Conservation (phyloP, 1,140 invertebrate species). For the Manduca sexta region DNA sequence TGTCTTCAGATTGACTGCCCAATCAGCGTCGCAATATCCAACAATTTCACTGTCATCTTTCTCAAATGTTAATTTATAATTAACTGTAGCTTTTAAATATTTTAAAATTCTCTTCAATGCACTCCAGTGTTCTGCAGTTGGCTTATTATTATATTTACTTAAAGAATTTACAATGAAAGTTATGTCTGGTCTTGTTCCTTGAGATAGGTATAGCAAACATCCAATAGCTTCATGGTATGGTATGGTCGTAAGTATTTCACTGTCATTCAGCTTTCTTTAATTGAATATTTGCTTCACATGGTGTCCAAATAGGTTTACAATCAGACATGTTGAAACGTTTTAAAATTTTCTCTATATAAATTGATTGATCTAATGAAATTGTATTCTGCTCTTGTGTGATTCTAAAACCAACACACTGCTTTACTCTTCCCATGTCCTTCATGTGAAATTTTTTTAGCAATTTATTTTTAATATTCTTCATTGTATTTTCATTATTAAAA, state of each 20-base stretch:
- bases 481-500: slow-evolving; percentile 6
- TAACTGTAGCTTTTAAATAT: slow-evolving; percentile 23
- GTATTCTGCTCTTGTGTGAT: slow-evolving; percentile 16
- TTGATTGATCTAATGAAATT: slow-evolving; percentile 22
- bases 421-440: no score
- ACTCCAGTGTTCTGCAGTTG: slow-evolving; percentile 21
- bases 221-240: slow-evolving; percentile 21
- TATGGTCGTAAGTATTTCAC: not conserved
- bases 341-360: slow-evolving; percentile 24
- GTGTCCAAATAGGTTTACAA: slow-evolving; percentile 25
- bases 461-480: no score
- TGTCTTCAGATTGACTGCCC: slow-evolving; percentile 7
- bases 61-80: slow-evolving; percentile 15
- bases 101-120: slow-evolving; percentile 26
- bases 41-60: slow-evolving; percentile 14
- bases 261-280: slow-evolving; percentile 9
- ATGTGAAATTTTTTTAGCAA: no score
- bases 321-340: slow-evolving; percentile 19
- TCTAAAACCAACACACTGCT: slow-evolving; percentile 22
- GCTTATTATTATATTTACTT: slow-evolving; percentile 22
- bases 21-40: slow-evolving; percentile 26
- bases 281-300: slow-evolving; percentile 21
- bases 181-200: slow-evolving; percentile 30
- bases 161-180: slow-evolving; percentile 24
- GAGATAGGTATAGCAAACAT: slow-evolving; percentile 23